phyloP scores from a whole-genome alignment of 2,888 invertebrate genomes.

The Sarcophaga caerulescens region DNA sequence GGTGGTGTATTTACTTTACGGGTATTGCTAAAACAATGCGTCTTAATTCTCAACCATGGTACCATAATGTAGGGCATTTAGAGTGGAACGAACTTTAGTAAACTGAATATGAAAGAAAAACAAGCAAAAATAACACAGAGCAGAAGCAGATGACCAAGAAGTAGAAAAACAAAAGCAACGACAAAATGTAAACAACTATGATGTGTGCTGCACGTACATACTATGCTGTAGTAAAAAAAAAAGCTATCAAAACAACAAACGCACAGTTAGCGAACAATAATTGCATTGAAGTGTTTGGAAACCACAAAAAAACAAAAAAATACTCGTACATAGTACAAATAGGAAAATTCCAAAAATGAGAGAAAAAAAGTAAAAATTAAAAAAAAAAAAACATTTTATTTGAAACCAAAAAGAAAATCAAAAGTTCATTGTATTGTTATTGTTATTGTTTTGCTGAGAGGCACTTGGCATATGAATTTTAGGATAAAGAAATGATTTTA shows the following conservation, averaged over 20 bases:
- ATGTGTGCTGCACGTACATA: constrained; percentile 40
- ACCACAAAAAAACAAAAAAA: no score
- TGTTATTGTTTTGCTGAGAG: not conserved
- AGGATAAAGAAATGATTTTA: no score
- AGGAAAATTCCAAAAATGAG: no score
- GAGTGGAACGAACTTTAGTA: constrained; percentile 68
- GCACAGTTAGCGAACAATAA: no score
- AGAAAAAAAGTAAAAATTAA: no score
- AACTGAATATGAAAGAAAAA: constrained; percentile 45
- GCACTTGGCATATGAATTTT: not conserved
- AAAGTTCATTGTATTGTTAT: no score
- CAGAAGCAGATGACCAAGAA: constrained; percentile 18
- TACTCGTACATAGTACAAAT: no score
- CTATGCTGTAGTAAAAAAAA: constrained; percentile 39
- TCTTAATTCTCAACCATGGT: no score
- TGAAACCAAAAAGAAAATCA: no score
- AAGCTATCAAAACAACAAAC: constrained; percentile 31
- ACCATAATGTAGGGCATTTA: constrained; percentile 42
- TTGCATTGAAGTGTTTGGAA: no score
- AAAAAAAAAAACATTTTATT: not conserved
- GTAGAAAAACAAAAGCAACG: constrained; percentile 42
- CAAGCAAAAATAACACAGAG: not conserved
- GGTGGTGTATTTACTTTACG: no score
- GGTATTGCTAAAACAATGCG: no score
- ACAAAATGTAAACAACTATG: constrained; percentile 62